phyloP scores from a whole-genome alignment of 2,888 invertebrate genomes.

The Zele albiditarsus region DNA sequence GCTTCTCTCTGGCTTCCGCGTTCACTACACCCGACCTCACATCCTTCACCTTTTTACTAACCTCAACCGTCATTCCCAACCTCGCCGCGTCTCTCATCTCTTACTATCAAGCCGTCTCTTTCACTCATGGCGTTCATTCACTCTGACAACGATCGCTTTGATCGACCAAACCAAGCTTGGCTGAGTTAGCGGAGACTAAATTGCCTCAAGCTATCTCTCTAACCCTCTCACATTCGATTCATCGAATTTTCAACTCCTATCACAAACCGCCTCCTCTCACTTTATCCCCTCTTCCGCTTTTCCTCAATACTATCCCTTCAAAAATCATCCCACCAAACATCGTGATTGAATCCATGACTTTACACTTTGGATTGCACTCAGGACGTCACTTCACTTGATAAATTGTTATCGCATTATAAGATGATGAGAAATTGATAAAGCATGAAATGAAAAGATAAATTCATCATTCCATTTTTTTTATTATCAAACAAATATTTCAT shows the following conservation, averaged over 20 bases:
- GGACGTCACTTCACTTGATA: not conserved
- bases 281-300: not conserved
- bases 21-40: not conserved
- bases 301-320: not conserved
- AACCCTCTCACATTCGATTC: not conserved
- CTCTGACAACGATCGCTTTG: constrained; percentile 20
- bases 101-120: not conserved
- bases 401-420: not conserved
- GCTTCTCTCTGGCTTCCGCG: constrained; percentile 50
- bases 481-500: no score
- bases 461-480: not conserved
- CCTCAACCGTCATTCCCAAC: not conserved
- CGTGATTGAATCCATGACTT: not conserved
- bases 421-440: not conserved
- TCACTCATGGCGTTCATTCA: constrained; percentile 2
- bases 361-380: constrained; percentile 4
- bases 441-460: not conserved
- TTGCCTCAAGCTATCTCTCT: constrained; percentile 13
- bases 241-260: constrained; percentile 8
- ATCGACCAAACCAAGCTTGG: constrained; percentile 15
- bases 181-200: constrained; percentile 7
- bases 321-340: not conserved
- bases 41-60: constrained; percentile 43
- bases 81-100: not conserved
- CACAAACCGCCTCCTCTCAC: not conserved